Evolutionary conservation across 2,113 vertebrate genomes (phyloP).

Genomic region (Etheostoma spectabile): DNA sequence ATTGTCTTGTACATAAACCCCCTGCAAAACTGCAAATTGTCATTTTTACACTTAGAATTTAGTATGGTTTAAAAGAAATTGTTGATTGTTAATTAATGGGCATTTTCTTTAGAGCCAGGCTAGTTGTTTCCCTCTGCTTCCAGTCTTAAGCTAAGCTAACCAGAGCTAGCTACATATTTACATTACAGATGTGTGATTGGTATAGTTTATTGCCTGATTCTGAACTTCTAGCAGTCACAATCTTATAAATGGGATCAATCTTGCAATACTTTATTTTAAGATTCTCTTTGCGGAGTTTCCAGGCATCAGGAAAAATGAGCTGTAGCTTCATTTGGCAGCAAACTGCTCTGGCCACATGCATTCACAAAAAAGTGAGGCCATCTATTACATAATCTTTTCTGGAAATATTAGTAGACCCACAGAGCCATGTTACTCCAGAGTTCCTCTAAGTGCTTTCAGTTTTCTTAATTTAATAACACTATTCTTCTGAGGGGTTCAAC

Average conservation of each 20-base stretch:
- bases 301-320: conserved; percentile 24
- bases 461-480: conserved; percentile 60
- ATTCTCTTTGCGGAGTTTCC: conserved; percentile 16
- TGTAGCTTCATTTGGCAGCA: conserved; percentile 28
- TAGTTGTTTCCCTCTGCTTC: neutral
- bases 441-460: conserved; percentile 35
- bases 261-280: conserved; percentile 1
- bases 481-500: conserved; percentile 27
- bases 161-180: neutral
- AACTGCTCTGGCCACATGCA: conserved; percentile 24
- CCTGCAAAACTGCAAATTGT: neutral
- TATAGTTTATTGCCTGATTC: neutral
- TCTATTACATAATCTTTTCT: conserved; percentile 25
- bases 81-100: neutral
- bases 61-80: neutral
- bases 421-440: neutral
- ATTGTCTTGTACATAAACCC: neutral
- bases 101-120: neutral
- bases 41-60: neutral
- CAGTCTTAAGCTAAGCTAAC: neutral
- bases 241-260: conserved; percentile 46
- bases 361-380: conserved; percentile 16
- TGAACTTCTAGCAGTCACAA: neutral
- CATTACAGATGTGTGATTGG: neutral
- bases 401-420: conserved; percentile 33